Conservation (phyloP, 2,113 vertebrate species). For the Etia nguti region DNA sequence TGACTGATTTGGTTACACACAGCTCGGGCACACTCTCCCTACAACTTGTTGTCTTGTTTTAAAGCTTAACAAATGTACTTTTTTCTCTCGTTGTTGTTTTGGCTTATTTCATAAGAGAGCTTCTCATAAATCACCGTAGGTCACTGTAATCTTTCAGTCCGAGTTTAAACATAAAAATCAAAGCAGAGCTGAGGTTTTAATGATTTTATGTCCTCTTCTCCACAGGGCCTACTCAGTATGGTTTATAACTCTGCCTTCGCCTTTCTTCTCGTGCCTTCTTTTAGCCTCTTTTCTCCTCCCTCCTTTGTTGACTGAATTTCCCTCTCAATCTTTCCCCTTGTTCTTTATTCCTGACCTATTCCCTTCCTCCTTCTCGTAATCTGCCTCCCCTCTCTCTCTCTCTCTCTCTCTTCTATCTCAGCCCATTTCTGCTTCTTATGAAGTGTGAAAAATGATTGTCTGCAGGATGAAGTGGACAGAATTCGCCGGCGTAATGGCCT, state of each 20-base stretch:
- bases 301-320: neutral
- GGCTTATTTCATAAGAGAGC: neutral
- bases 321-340: conserved; percentile 15
- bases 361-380: neutral
- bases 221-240: conserved; percentile 8
- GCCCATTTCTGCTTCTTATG: conserved; percentile 61
- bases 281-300: conserved; percentile 3
- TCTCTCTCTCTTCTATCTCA: conserved; percentile 4
- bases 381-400: neutral
- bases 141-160: neutral
- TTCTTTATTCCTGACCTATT: conserved; percentile 22
- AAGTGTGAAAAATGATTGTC: conserved; percentile 91
- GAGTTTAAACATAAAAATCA: neutral
- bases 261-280: neutral
- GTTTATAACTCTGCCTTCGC: conserved; percentile 10
- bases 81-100: conserved; percentile 1
- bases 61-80: conserved; percentile 5
- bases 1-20: conserved; percentile 61
- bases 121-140: neutral
- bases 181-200: neutral
- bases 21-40: neutral
- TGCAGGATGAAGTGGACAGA: conserved; percentile 87
- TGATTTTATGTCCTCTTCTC: neutral
- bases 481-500: conserved; percentile 95
- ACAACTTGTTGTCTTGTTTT: conserved; percentile 20